Base-by-base conservation (phyloP, 2,888 invertebrate genomes). In the Nematopogon swammerdamellus region DNA sequence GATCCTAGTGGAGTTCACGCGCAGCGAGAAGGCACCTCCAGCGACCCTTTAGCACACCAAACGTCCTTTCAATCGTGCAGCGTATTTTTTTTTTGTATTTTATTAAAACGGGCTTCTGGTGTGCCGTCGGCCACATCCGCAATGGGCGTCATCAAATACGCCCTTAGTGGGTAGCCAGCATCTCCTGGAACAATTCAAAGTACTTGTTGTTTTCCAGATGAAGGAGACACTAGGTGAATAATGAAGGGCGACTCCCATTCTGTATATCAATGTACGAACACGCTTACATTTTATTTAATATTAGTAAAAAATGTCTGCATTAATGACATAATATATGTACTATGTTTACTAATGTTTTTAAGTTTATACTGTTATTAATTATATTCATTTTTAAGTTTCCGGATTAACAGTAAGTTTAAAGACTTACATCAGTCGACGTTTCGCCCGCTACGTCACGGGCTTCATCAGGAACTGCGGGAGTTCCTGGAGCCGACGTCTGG, bases 21-120 rank as follows among this genome's bases (percentile, higher is more conserved):
- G 47, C 47, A 16, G 47, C 46, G 14, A 46, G 17, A 19, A 51
- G 45, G 46, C 50, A 50, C 42, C 53, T 46, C 50, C 49, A 53
- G 14, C 52, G 19, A 10, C 51, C 51, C 18, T 54, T 55, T 17
- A 52, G 42, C 5, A 54, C 47, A 0, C 53, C 53, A 47, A 55
- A 55, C 19, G 51, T 53, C 46, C 53, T 49, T 36, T 55, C 54
- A n/a, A 53, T 50, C 45, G 51, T 52, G 18, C 44, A 50, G 30
- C 49, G 2, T 17, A 50, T 51, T 14, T 49, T 51, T 14, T 49
- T 45, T n/a, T 45, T 52, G 55, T 2, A 51, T 17, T 1, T 10
- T n/a, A 36, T 53, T 53, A 18, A 19, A 53, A 10, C 47, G 11
- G 3, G 50, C 48, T 44, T 53, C 54, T 19, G 54, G 54, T 48